Conservation (phyloP, 1,140 invertebrate genomes). For the Saccostrea echinata region DNA sequence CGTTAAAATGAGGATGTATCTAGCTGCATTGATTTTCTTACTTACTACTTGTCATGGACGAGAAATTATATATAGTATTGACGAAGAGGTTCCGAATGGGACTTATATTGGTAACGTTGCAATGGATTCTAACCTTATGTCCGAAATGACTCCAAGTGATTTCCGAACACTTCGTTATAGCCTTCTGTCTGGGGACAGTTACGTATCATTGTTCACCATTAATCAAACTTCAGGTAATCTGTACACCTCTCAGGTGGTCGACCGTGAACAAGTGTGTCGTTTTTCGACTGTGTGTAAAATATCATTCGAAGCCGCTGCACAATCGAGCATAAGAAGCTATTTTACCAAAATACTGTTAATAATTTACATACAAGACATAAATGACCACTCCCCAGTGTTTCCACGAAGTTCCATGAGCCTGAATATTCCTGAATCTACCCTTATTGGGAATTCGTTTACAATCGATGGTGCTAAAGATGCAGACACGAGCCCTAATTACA, state of each 20-base stretch:
- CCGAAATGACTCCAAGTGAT: conserved; percentile 63
- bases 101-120: conserved; percentile 71
- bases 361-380: conserved; percentile 86
- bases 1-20: not conserved
- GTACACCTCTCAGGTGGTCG: conserved; percentile 66
- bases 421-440: conserved; percentile 79
- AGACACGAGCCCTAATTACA: conserved; percentile 84
- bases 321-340: conserved; percentile 63
- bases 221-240: conserved; percentile 68
- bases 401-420: conserved; percentile 57
- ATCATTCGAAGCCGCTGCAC: conserved; percentile 67
- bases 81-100: conserved; percentile 65
- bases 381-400: conserved; percentile 95
- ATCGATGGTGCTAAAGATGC: conserved; percentile 78
- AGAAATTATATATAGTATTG: conserved; percentile 61
- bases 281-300: conserved; percentile 62
- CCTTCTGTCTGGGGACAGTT: conserved; percentile 62
- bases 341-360: conserved; percentile 72
- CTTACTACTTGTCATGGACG: not conserved
- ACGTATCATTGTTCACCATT: conserved; percentile 65
- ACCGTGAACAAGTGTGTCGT: conserved; percentile 70
- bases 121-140: conserved; percentile 66
- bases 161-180: conserved; percentile 67
- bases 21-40: not conserved
- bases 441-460: conserved; percentile 85